phyloP scores from a whole-genome alignment of 2,797 vertebrate genomes.

The Molossus molossus region DNA sequence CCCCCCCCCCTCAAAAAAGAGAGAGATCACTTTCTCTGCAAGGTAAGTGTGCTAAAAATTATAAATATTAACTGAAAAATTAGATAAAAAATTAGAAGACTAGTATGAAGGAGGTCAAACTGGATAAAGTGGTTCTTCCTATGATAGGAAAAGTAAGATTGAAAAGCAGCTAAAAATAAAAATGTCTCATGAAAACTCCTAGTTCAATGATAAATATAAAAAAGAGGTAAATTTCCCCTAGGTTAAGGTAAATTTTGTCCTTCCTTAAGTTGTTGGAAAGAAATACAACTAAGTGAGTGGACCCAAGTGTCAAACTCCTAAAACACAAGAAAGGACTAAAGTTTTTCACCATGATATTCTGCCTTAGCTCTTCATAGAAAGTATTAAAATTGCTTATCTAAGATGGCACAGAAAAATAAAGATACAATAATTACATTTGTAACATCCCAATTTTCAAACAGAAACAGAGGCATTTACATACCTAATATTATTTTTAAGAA shows the following conservation, averaged over 20 bases:
- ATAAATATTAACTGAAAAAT: conserved; percentile 30
- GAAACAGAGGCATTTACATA: conserved; percentile 87
- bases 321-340: conserved; percentile 67
- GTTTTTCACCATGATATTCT: conserved; percentile 35
- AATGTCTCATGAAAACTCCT: neutral
- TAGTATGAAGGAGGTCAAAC: neutral
- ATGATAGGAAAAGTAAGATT: conserved; percentile 56
- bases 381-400: conserved; percentile 45
- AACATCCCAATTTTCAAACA: conserved; percentile 57
- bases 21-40: conserved; percentile 17
- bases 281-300: conserved; percentile 2
- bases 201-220: conserved; percentile 26
- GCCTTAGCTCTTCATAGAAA: conserved; percentile 50
- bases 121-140: conserved; percentile 40
- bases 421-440: conserved; percentile 12
- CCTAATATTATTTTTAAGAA: conserved; percentile 99
- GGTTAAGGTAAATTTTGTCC: conserved; percentile 46
- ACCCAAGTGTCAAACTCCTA: conserved; percentile 52
- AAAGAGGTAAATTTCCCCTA: conserved; percentile 15
- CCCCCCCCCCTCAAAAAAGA: neutral
- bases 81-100: conserved; percentile 36
- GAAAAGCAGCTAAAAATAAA: conserved; percentile 50
- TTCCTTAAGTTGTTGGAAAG: conserved; percentile 53
- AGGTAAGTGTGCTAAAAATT: conserved; percentile 58
- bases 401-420: conserved; percentile 31